Base-by-base conservation (phyloP, 2,888 invertebrate species). In the Ophion costatus region DNA sequence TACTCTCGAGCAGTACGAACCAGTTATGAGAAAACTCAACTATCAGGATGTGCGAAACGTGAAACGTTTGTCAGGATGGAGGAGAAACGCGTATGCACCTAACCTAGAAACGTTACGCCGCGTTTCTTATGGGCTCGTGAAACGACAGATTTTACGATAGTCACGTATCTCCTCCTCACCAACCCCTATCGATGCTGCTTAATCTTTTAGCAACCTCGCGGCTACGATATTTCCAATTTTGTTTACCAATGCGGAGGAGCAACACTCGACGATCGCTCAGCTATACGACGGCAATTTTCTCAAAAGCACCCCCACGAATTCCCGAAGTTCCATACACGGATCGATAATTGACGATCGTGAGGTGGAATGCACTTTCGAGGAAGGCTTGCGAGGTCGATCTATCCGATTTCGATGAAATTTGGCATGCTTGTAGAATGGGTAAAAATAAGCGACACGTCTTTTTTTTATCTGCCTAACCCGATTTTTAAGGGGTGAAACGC, bases 1-100 rank as follows among this genome's bases (percentile, higher is more conserved):
- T 84, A 88, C 86, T 87, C 79, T 80, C 17, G 51, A 70, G 73
- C 63, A 22, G 71, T 66, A 56, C 61, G 57, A 3, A 67, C 14
- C 10, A 9, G 42, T 51, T 24, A 38, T 10, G 82, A 82, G 75
- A 17, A 75, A 61, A 82, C 67, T 63, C 75, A 73, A 73, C 75
- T 51, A 24, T 61, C n/a, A 38, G 38, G 51, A 59, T 73, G 17
- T 75, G 29, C 42, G 79, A 71, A 80, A 70, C 38, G 61, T 51
- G 69, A 69, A 74, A 29, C 78, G 70, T 82, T 84, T 76, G 75
- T 75, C 74, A 78, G 66, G 24, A 51, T 79, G 11, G 71, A 17
- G 51, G 2, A 51, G 17, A 14, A 38, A 56, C 38, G 45, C 64
- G 51, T n/a, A 51, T 56, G 45, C 75, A n/a, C 71, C 45, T 57